Percentiles rank a stretch among this genome's conserved stretches.
Evolutionary conservation across 1,140 invertebrate species (phyloP).

Genomic region (Saxidomus purpurata): DNA sequence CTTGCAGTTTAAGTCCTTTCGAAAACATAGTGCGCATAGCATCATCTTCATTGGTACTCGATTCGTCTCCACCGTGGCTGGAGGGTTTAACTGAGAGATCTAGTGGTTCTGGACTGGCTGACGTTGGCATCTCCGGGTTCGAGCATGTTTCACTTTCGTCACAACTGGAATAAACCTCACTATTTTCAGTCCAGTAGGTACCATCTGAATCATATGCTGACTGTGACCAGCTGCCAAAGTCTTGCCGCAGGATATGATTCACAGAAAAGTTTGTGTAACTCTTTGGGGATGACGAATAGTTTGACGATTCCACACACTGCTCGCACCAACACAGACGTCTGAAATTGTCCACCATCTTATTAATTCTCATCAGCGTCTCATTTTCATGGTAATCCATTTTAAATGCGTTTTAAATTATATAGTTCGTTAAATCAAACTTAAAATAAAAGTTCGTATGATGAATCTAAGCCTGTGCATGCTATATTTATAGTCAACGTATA

Average conservation of each 20-base stretch:
- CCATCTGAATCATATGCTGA: conserved; percentile 40
- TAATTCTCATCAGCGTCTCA: conserved; percentile 24
- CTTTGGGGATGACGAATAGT: neutral
- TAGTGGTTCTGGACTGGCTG: neutral
- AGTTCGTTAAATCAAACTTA: neutral
- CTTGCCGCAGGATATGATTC: conserved; percentile 32
- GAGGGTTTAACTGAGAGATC: conserved; percentile 21
- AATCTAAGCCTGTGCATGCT: neutral
- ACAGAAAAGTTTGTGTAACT: conserved; percentile 51
- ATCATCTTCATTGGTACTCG: neutral
- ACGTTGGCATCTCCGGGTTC: neutral
- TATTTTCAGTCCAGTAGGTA: conserved; percentile 29
- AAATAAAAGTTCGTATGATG: neutral
- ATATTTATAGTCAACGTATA: neutral
- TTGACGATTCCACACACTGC: neutral
- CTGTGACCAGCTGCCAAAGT: neutral
- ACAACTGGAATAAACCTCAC: conserved; percentile 44
- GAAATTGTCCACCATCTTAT: conserved; percentile 54
- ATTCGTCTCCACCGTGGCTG: neutral
- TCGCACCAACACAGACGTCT: conserved; percentile 19
- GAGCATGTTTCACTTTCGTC: conserved; percentile 31
- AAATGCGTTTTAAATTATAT: neutral
- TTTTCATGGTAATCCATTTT: conserved; percentile 9
- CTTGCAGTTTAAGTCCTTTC: neutral
- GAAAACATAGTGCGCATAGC: neutral